These are phyloP conservation scores for Bucco capensis DNA, from an alignment of 2,113 vertebrate species.

Conservation along the genomic window DNA sequence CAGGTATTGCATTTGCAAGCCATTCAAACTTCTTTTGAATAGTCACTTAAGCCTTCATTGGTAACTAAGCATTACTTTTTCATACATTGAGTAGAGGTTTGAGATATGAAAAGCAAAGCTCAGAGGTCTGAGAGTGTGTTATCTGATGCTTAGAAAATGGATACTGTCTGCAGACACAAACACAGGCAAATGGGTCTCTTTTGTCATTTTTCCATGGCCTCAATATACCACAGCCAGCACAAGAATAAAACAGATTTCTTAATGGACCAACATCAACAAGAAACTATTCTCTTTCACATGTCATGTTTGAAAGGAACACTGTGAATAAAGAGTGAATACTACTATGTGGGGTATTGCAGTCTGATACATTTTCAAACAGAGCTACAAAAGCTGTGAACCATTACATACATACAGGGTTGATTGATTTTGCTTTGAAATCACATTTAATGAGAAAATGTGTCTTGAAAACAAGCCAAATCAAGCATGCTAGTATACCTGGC, in stretches of 20 bases:
- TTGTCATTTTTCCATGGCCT: not conserved
- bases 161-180: not conserved
- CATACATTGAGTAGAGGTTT: not conserved
- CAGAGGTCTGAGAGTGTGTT: not conserved
- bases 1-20: not conserved
- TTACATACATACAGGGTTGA: not conserved
- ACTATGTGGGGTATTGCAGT: not conserved
- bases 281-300: not conserved
- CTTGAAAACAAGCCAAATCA: not conserved
- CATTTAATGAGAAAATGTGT: not conserved
- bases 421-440: not conserved
- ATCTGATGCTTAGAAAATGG: not conserved
- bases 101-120: not conserved
- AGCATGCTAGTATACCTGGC: not conserved
- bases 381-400: not conserved
- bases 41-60: not conserved
- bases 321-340: not conserved
- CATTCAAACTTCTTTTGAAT: not conserved
- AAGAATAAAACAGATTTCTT: conserved; percentile 6
- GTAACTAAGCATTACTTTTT: not conserved
- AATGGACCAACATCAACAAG: conserved; percentile 27
- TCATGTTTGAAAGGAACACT: conserved; percentile 7
- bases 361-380: not conserved
- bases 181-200: not conserved
- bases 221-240: not conserved